Evolutionary conservation across 2,888 invertebrate species (phyloP).

Genomic region (Apamea crenata): DNA sequence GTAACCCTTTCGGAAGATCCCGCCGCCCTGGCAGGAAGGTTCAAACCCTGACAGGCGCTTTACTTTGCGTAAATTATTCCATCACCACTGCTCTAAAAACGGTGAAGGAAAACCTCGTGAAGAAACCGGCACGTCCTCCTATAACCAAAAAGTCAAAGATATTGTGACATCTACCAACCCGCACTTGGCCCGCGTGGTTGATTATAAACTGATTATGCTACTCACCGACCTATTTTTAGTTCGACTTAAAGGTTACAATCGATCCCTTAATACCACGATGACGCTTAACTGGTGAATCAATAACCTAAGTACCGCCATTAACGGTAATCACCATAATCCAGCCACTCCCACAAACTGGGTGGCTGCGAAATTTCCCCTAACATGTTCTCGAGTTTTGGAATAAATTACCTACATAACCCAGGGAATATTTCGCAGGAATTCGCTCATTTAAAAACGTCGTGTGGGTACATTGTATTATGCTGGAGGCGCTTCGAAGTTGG

Average conservation of each 20-base stretch:
- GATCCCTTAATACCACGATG: conserved; percentile 34
- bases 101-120: not conserved
- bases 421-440: conserved; percentile 51
- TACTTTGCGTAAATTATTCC: not conserved
- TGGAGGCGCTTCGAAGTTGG: not conserved
- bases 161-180: not conserved
- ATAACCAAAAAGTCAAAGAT: not conserved
- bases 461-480: conserved; percentile 23
- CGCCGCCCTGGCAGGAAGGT: too few species aligned
- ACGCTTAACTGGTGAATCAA: conserved; percentile 53
- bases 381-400: conserved; percentile 60
- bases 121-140: not conserved
- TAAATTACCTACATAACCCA: conserved; percentile 56
- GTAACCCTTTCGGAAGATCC: too few species aligned
- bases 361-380: conserved; percentile 49
- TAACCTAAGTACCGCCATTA: conserved; percentile 57
- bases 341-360: conserved; percentile 28
- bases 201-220: not conserved
- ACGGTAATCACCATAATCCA: conserved; percentile 57
- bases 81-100: not conserved
- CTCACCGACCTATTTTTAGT: conserved; percentile 23
- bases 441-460: conserved; percentile 48
- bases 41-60: not conserved
- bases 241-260: conserved; percentile 25
- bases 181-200: not conserved